These are phyloP conservation scores for Acronicta aceris DNA, from an alignment of 2,888 invertebrate species.

Conservation along the genomic window DNA sequence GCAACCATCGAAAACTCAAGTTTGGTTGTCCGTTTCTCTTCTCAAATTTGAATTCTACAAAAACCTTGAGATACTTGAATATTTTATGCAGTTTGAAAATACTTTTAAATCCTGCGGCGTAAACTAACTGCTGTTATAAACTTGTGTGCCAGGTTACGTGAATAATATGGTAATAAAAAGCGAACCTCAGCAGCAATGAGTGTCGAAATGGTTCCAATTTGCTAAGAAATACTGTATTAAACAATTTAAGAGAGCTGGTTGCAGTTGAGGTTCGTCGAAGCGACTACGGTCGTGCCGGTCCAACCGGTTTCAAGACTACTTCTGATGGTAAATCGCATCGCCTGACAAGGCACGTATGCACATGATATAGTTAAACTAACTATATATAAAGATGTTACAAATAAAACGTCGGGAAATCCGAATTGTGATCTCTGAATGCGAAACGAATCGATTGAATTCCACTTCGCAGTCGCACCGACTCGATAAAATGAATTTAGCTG, in stretches of 20 bases:
- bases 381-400: slow-evolving; percentile 56
- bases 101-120: slow-evolving; percentile 17
- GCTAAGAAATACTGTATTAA: slow-evolving; percentile 77
- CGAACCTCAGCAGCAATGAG: slow-evolving; percentile 31
- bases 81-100: slow-evolving; percentile 16
- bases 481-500: slow-evolving; percentile 2
- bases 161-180: slow-evolving; percentile 41
- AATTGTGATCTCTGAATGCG: slow-evolving; percentile 48
- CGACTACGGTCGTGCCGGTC: slow-evolving; percentile 74
- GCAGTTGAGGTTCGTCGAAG: slow-evolving; percentile 75
- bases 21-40: slow-evolving; percentile 16
- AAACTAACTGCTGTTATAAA: slow-evolving; percentile 10
- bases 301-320: slow-evolving; percentile 84
- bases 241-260: slow-evolving; percentile 73
- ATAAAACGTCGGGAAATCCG: slow-evolving; percentile 52
- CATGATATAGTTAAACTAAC: slow-evolving; percentile 67
- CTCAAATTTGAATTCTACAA: slow-evolving; percentile 25
- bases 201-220: slow-evolving; percentile 71
- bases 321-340: slow-evolving; percentile 86
- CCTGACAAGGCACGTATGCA: slow-evolving; percentile 79
- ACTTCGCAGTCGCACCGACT: slow-evolving; percentile 4
- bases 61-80: slow-evolving; percentile 28
- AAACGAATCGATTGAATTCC: slow-evolving; percentile 36
- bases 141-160: slow-evolving; percentile 10
- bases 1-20: slow-evolving; percentile 35